Percentiles rank a stretch among this genome's conserved stretches.
Conservation (phyloP, 2,888 invertebrate genomes). For the Thecophora atra region DNA sequence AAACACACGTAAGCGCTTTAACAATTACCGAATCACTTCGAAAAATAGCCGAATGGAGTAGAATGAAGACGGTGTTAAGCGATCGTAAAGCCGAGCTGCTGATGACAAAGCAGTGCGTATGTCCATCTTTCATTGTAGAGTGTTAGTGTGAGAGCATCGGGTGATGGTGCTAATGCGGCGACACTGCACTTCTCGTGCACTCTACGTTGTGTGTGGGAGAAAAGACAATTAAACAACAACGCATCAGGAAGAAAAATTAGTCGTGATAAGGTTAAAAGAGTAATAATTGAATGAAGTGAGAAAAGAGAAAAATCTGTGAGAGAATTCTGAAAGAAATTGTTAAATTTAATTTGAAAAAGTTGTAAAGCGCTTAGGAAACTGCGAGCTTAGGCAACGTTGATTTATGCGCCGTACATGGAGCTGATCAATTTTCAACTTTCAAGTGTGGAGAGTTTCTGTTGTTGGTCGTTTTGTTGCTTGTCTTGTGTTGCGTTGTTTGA, state of each 20-base stretch:
- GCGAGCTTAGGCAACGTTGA: neutral
- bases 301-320: neutral
- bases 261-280: neutral
- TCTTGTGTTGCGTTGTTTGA: constrained; percentile 22
- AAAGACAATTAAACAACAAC: neutral
- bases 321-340: neutral
- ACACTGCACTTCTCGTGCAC: neutral
- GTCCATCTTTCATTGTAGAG: neutral
- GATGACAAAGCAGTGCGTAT: neutral
- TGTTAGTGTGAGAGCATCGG: neutral
- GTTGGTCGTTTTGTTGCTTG: constrained; percentile 19
- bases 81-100: neutral
- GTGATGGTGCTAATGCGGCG: neutral
- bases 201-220: neutral
- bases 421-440: neutral
- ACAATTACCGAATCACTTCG: neutral
- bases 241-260: neutral
- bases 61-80: neutral
- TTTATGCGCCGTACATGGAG: neutral
- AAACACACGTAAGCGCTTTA: neutral
- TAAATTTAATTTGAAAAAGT: neutral
- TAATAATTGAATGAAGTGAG: neutral
- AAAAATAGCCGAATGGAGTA: neutral
- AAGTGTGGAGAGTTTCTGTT: constrained; percentile 6
- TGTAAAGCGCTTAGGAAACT: neutral